Percentiles rank a stretch among this genome's conserved stretches.
These are phyloP conservation scores for Pyrocephalus nanus DNA, from an alignment of 2,797 vertebrate genomes.

Conservation along the genomic window DNA sequence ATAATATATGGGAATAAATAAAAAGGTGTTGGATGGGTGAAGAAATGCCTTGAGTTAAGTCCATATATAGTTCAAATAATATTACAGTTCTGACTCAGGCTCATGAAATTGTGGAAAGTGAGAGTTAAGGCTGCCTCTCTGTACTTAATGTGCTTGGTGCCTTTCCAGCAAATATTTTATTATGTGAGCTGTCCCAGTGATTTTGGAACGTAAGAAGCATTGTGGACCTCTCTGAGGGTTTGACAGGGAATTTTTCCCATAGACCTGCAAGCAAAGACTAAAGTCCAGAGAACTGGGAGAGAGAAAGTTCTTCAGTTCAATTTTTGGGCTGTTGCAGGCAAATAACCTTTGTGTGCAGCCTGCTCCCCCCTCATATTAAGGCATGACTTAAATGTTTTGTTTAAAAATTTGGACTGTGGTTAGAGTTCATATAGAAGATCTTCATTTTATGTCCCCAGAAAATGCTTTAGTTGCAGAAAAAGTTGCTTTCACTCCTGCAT, in stretches of 20 bases:
- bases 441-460: background rate
- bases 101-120: conserved; percentile 62
- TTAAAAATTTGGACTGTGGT: background rate
- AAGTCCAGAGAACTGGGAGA: background rate
- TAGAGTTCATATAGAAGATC: background rate
- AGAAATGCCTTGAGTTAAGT: conserved; percentile 61
- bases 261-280: background rate
- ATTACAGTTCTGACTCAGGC: conserved; percentile 48
- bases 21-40: conserved; percentile 47
- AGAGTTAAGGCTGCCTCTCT: conserved; percentile 58
- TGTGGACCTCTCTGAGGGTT: background rate
- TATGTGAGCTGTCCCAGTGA: conserved; percentile 12
- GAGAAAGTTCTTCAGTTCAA: background rate
- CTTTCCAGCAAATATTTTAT: conserved; percentile 38
- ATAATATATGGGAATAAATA: conserved; percentile 58
- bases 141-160: conserved; percentile 4
- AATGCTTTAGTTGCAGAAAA: background rate
- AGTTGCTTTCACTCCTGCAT: background rate
- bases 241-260: background rate
- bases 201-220: background rate
- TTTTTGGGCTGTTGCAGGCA: background rate
- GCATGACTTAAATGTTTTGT: background rate
- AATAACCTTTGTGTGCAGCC: background rate
- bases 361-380: background rate
- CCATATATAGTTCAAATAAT: conserved; percentile 49